These are phyloP conservation scores for Sibirionetta formosa DNA, from an alignment of 2,797 vertebrate genomes.

Conservation along the genomic window DNA sequence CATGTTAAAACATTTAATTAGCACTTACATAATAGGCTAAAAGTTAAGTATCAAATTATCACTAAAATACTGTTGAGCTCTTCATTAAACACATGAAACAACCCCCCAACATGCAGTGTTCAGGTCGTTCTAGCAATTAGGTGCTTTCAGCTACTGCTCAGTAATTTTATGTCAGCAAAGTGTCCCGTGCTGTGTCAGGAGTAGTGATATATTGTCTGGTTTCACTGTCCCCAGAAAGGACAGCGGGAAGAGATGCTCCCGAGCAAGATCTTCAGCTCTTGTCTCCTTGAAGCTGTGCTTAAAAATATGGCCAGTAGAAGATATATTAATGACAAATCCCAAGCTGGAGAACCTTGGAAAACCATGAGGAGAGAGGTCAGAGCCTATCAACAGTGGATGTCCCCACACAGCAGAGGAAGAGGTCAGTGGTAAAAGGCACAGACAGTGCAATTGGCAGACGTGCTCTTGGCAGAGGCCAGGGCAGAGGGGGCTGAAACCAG, in stretches of 20 bases:
- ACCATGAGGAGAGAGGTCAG: background rate
- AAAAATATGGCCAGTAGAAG: background rate
- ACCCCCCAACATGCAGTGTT: background rate
- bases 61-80: conserved; percentile 46
- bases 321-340: background rate
- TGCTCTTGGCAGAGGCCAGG: background rate
- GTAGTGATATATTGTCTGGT: background rate
- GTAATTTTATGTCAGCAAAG: background rate
- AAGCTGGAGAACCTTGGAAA: background rate
- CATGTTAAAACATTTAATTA: conserved; percentile 73
- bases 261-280: background rate
- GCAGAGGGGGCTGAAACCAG: background rate
- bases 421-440: background rate
- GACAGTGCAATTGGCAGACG: background rate
- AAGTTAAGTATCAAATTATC: conserved; percentile 70
- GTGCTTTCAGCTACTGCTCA: background rate
- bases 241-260: background rate
- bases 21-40: conserved; percentile 33
- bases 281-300: background rate
- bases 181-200: rapidly evolving
- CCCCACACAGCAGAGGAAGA: rapidly evolving
- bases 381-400: background rate
- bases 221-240: background rate
- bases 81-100: conserved; percentile 37
- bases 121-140: background rate